Base-by-base conservation (phyloP, 2,888 invertebrate genomes). In the Agriotes lineatus region DNA sequence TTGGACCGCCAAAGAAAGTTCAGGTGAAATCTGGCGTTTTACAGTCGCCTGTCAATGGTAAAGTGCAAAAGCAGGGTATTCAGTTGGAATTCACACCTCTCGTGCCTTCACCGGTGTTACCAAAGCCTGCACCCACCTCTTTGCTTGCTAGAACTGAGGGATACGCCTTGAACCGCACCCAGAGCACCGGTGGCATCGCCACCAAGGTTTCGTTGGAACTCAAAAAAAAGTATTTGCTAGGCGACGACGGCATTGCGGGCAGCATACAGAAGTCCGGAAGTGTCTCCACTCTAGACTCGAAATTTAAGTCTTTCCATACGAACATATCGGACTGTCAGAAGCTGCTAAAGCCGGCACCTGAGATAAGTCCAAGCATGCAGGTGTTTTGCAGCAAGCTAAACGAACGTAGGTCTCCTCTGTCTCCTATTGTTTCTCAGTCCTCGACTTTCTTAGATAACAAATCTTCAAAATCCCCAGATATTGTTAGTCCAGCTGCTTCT, bases 261-360 rank as follows among this genome's bases (percentile, higher is more conserved):
- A 88, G 90, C 19, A 93, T 95, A 19, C 89, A 93, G 74, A 93
- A 94, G 80, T 94, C 94, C 0, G 94, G 93, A 60, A 94, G 94
- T 62, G 91, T 94, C 4, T 93, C 95, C 0, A 92, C 93, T 70
- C 87, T 96, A 37, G 95, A 96, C 81, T 93, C 93, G 4, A 93
- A 93, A 82, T 89, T 96, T 66, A 91, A 93, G 84, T 93, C 91
- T 69, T 92, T 96, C 80, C 90, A 94, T 73, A 93, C 93, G 33
- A 93, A 91, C 76, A 96, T 96, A 69, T 93, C 94, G 0, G 95
- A 96, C 80, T 93, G 95, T 79, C 96, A 96, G 78, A 96, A 95
- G 79, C 85, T 95, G 74, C 82, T 96, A 39, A 92, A 94, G 82
- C 94, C 94, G 7, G 91, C 93, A 0, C 87, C 89, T 0, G 89